Evolutionary conservation across 2,113 vertebrate genomes (phyloP), one percentile per base, ranked within the genome.

Genomic region (Micromys minutus): DNA sequence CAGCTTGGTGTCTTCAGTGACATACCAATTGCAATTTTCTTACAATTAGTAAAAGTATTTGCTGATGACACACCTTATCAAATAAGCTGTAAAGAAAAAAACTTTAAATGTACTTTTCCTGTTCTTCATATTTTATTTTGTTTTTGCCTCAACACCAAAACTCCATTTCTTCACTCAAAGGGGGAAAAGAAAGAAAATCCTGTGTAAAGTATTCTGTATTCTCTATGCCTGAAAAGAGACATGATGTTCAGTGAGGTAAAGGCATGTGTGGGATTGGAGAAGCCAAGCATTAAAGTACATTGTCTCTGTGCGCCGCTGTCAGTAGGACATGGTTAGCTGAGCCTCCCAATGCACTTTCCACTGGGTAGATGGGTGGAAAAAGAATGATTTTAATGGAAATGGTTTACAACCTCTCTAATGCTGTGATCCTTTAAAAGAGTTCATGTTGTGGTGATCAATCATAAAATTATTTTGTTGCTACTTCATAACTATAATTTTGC

Each of bases 31-130:
- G 71, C 21, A 94, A 80, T 6, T 90, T 74, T 50, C 61, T 65
- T 84, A 45, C 72, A 90, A 75, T 83, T 63, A 85, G 50, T 94
- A 83, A 39, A 87, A 92, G 87, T 65, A 19, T 24, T 52, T 87
- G 90, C 89, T 47, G 21, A 95, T 85, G 92, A 88, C 11, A 94
- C 22, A 31, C 16, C 31, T 69, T 81, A 87, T 50, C 45, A 87
- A 91, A 86, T 3, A 94, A 67, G 31, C 21, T 88, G 22, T 75
- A 63, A 94, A 81, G 29, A 90, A 86, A 91, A 42, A 42, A 59
- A 11, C 77, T 13, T 45, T 42, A 74, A 45, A 67, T 52, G 16
- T 45, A 83, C 31, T 95, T 61, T 91, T 74, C 31, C 76, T 93
- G 55, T 91, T 87, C 85, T 59, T 29, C 34, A 16, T 55, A 89